A percentile compares a stretch with the other conserved stretches of the same genome.
phyloP scores from a whole-genome alignment of 2,888 invertebrate genomes.

The Trichopria drosophilae region DNA sequence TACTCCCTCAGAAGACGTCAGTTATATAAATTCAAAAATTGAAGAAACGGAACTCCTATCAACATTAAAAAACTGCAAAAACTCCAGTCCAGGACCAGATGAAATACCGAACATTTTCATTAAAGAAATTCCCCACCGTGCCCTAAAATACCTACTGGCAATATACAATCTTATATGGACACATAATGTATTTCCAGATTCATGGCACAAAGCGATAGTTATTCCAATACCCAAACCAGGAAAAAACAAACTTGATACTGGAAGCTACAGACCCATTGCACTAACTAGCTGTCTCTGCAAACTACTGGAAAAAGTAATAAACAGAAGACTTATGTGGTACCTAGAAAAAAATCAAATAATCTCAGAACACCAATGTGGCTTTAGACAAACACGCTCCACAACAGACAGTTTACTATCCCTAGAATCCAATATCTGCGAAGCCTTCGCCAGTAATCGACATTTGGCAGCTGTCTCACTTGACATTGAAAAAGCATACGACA shows the following conservation, averaged over 20 bases:
- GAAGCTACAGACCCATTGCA: too few species aligned
- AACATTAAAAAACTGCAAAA: conserved; percentile 8
- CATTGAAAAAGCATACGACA: conserved; percentile 35
- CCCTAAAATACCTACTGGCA: conserved; percentile 13
- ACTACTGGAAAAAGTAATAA: too few species aligned
- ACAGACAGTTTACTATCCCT: too few species aligned
- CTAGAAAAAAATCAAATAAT: conserved; percentile 31
- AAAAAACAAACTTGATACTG: too few species aligned
- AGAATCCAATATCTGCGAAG: neutral
- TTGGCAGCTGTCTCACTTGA: too few species aligned
- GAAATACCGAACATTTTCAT: conserved; percentile 19
- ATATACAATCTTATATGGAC: too few species aligned
- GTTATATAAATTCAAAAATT: neutral
- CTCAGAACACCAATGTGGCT: too few species aligned
- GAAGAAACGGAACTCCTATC: conserved; percentile 13
- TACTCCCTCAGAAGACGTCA: neutral
- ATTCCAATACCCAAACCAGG: too few species aligned
- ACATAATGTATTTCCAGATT: too few species aligned
- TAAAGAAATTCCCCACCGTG: conserved; percentile 16
- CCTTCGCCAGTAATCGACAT: conserved; percentile 20
- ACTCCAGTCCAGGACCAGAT: conserved; percentile 24
- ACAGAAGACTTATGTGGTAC: conserved; percentile 26
- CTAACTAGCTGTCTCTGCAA: too few species aligned
- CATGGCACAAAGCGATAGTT: too few species aligned
- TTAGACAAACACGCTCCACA: conserved; percentile 26